phyloP scores from a whole-genome alignment of 2,113 vertebrate genomes.

The Syngnathus typhle region DNA sequence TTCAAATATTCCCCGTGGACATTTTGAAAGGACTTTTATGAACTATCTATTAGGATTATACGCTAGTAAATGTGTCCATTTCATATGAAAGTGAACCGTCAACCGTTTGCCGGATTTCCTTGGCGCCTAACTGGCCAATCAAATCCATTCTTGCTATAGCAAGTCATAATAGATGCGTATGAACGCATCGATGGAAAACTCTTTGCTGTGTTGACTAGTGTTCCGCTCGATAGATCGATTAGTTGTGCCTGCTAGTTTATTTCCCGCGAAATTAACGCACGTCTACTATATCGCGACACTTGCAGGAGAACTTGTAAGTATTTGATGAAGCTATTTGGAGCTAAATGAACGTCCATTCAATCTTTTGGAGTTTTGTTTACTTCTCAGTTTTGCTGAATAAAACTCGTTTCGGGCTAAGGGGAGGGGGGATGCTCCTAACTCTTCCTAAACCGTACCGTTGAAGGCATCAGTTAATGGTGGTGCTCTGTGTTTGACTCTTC shows the following conservation, averaged over 20 bases:
- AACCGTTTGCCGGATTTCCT: slow-evolving; percentile 54
- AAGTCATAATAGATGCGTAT: slow-evolving; percentile 28
- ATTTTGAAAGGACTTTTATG: neutral
- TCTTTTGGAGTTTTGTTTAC: neutral
- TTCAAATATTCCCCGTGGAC: fast-evolving
- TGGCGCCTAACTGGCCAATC: slow-evolving; percentile 36
- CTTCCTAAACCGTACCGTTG: neutral
- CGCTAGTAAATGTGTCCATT: neutral
- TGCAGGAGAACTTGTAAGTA: neutral
- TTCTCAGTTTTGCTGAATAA: neutral
- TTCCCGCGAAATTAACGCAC: slow-evolving; percentile 64
- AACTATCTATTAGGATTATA: neutral
- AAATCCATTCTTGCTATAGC: slow-evolving; percentile 18
- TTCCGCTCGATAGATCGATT: slow-evolving; percentile 23
- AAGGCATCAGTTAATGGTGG: too few relatives aligned
- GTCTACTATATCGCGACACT: neutral
- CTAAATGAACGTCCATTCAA: too few relatives aligned
- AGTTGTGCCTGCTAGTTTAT: slow-evolving; percentile 47
- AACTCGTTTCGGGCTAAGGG: neutral
- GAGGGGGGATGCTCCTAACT: too few relatives aligned
- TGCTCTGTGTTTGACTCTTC: too few relatives aligned
- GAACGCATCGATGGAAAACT: slow-evolving; percentile 30
- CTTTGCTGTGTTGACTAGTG: neutral
- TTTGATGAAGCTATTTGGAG: neutral
- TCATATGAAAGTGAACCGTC: neutral